These are phyloP conservation scores for Yponomeuta sedellus DNA, from an alignment of 2,888 invertebrate species.

Conservation along the genomic window DNA sequence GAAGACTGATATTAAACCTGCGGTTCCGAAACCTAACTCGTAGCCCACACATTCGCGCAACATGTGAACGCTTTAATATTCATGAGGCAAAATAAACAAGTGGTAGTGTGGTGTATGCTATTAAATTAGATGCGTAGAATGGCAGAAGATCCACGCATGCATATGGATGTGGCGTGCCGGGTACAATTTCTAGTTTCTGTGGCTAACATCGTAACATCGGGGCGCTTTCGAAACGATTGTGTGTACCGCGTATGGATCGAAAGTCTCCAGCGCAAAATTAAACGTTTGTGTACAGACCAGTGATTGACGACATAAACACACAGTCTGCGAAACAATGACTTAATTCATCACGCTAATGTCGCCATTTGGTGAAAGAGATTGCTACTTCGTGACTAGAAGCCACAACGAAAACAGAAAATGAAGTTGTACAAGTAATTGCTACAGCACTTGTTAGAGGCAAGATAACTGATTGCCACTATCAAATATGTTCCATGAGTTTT, in stretches of 20 bases:
- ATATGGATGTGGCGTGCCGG: conserved; percentile 17
- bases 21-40: background rate
- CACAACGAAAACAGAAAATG: background rate
- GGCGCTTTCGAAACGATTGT: conserved; percentile 26
- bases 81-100: conserved; percentile 5
- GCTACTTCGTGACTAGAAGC: background rate
- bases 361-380: background rate
- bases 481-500: no score
- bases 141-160: conserved; percentile 2
- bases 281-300: conserved; percentile 1
- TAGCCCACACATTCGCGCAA: background rate
- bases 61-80: background rate
- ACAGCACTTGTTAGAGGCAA: background rate
- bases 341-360: background rate
- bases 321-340: background rate
- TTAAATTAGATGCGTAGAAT: background rate
- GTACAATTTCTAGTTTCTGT: conserved; percentile 15
- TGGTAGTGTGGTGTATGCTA: background rate
- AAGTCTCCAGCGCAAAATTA: conserved; percentile 10
- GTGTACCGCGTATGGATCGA: conserved; percentile 11
- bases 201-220: conserved; percentile 19
- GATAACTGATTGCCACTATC: no score
- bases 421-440: background rate
- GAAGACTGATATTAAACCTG: background rate
- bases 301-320: conserved; percentile 11